Percentiles rank a stretch among this genome's conserved stretches.
Conservation (phyloP, 2,113 vertebrate species). For the Prionailurus viverrinus region DNA sequence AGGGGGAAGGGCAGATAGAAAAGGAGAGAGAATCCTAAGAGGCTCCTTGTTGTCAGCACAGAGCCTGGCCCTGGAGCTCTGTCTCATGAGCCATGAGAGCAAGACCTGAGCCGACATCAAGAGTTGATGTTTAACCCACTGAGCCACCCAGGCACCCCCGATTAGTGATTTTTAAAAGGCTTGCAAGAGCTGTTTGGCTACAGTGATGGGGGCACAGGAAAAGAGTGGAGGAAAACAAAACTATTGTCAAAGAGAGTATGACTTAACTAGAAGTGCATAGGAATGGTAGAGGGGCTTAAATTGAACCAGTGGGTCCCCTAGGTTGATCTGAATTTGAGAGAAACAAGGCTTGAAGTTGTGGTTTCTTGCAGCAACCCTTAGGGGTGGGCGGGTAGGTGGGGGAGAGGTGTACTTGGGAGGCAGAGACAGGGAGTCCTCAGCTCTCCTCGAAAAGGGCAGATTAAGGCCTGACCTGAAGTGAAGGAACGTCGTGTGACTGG, state of each 20-base stretch:
- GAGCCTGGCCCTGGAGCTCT: too few relatives aligned
- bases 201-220: background rate
- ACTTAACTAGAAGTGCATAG: background rate
- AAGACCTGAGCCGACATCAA: too few relatives aligned
- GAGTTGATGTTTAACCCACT: too few relatives aligned
- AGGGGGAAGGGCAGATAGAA: too few relatives aligned
- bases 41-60: too few relatives aligned
- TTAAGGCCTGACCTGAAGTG: background rate
- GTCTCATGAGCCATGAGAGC: too few relatives aligned
- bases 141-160: too few relatives aligned
- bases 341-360: background rate
- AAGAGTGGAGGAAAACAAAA: background rate
- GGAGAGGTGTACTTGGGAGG: background rate
- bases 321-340: background rate
- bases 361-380: background rate
- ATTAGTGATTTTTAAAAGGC: background rate
- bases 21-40: too few relatives aligned
- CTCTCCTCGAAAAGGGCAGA: background rate
- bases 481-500: background rate
- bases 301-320: background rate
- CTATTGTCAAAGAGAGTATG: background rate
- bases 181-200: background rate
- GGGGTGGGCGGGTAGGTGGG: background rate
- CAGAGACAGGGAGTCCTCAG: background rate
- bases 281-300: background rate